phyloP scores from a whole-genome alignment of 1,140 invertebrate genomes.

The Lepidurus packardi region DNA sequence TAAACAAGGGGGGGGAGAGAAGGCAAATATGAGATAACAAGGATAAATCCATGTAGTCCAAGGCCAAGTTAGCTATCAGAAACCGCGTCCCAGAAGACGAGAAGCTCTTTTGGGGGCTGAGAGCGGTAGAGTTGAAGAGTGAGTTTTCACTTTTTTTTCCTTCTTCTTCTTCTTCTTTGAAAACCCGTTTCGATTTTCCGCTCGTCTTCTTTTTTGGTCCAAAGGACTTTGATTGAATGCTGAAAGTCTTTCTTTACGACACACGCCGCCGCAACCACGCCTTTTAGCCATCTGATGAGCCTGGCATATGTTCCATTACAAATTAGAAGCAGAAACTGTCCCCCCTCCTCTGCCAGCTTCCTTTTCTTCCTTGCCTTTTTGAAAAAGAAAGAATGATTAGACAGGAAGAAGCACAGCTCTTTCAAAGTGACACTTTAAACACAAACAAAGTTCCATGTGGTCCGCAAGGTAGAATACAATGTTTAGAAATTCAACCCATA shows the following conservation, averaged over 20 bases:
- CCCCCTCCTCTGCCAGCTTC: background rate
- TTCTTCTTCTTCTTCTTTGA: background rate
- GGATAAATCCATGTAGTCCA: constrained; percentile 21
- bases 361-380: background rate
- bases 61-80: background rate
- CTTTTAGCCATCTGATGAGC: constrained; percentile 11
- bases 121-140: background rate
- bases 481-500: too few relatives aligned
- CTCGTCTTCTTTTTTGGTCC: background rate
- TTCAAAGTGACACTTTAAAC: too few relatives aligned
- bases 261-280: background rate
- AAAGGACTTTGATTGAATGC: constrained; percentile 8
- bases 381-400: too few relatives aligned
- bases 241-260: constrained; percentile 10
- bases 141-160: background rate
- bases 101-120: background rate
- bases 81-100: background rate
- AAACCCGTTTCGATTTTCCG: background rate
- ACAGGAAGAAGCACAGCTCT: too few relatives aligned
- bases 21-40: constrained; percentile 15
- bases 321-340: background rate
- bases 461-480: too few relatives aligned
- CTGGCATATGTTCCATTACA: background rate
- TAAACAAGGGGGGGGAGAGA: background rate
- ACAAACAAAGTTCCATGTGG: too few relatives aligned